phyloP scores from a whole-genome alignment of 2,888 invertebrate genomes.

The Girardia tigrina region DNA sequence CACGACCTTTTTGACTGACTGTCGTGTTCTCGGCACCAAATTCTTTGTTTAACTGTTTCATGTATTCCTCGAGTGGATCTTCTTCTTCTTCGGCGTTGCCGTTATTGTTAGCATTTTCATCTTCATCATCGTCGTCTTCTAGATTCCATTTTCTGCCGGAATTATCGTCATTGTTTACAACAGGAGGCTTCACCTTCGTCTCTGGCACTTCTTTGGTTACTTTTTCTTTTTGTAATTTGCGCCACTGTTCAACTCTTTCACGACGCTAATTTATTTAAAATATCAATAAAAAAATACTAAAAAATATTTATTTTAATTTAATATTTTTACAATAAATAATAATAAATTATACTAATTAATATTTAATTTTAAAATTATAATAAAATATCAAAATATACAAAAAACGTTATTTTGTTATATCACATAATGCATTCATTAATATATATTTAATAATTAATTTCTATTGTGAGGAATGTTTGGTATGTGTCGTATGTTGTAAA shows the following conservation, averaged over 20 bases:
- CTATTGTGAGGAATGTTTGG: too few relatives aligned
- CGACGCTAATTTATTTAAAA: too few relatives aligned
- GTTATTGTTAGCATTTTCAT: constrained; percentile 42
- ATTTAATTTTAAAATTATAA: too few relatives aligned
- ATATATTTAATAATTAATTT: too few relatives aligned
- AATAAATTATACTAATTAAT: too few relatives aligned
- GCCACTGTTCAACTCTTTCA: constrained; percentile 86
- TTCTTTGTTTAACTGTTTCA: constrained; percentile 57
- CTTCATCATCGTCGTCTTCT: constrained; percentile 63
- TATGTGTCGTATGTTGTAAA: too few relatives aligned
- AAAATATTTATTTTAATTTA: too few relatives aligned
- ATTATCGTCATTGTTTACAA: not conserved
- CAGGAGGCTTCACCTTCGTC: constrained; percentile 27
- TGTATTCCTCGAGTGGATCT: constrained; percentile 91
- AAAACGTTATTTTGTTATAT: too few relatives aligned
- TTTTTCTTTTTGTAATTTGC: constrained; percentile 71
- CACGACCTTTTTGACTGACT: not conserved
- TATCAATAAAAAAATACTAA: too few relatives aligned
- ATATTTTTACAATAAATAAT: too few relatives aligned
- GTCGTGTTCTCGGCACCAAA: not conserved
- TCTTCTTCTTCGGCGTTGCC: constrained; percentile 60
- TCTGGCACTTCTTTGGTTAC: constrained; percentile 49
- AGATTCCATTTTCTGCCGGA: constrained; percentile 74
- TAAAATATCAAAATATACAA: too few relatives aligned
- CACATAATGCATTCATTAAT: too few relatives aligned